A percentile compares a stretch with the other conserved stretches of the same genome.
Conservation (phyloP, 2,888 invertebrate species). For the Chymomyza amoena region DNA sequence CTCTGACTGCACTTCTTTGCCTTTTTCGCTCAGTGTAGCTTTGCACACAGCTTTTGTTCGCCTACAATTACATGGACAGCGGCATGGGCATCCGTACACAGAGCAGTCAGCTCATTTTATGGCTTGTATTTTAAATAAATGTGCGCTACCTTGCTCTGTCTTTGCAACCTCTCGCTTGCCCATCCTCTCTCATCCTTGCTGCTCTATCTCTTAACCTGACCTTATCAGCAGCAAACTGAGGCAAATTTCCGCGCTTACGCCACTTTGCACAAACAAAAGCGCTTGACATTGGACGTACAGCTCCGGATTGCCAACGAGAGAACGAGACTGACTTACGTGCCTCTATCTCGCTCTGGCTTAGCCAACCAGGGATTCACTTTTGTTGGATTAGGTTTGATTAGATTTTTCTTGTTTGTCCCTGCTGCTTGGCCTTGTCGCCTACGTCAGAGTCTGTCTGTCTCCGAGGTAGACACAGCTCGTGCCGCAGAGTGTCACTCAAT, state of each 20-base stretch:
- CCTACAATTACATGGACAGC: constrained; percentile 51
- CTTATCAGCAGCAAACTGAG: constrained; percentile 21
- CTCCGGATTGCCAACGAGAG: background rate
- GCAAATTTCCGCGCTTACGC: constrained; percentile 68
- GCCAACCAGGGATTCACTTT: constrained; percentile 59
- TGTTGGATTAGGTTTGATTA: constrained; percentile 75
- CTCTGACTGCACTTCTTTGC: too few species aligned
- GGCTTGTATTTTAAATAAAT: constrained; percentile 74
- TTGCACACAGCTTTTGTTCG: constrained; percentile 50
- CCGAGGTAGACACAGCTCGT: background rate
- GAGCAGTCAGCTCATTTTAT: constrained; percentile 60
- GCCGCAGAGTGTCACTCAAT: constrained; percentile 64
- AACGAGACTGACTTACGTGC: background rate
- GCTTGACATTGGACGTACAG: constrained; percentile 53
- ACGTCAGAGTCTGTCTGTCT: background rate
- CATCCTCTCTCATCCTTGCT: background rate
- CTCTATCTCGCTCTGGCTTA: too few species aligned
- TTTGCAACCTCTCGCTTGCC: background rate
- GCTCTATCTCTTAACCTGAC: background rate
- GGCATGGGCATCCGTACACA: background rate
- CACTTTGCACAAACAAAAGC: constrained; percentile 65
- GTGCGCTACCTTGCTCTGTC: constrained; percentile 27
- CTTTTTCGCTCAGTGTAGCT: background rate
- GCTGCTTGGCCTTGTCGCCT: constrained; percentile 23
- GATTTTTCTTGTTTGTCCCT: constrained; percentile 61